Conservation (phyloP, 2,113 vertebrate species). For the Psophia crepitans region DNA sequence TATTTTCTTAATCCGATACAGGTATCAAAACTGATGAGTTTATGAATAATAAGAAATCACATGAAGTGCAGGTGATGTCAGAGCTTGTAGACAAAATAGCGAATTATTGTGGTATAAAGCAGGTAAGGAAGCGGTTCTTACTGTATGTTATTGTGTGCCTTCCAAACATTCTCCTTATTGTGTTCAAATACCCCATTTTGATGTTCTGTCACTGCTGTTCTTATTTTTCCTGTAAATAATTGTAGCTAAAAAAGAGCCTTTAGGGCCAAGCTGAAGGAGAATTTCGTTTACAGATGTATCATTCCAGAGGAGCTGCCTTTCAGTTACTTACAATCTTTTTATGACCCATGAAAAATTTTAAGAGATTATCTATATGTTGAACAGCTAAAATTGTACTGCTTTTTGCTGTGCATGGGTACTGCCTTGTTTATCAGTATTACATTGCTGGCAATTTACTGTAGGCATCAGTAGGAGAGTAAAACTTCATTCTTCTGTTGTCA, state of each 20-base stretch:
- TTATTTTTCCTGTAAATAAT: background rate
- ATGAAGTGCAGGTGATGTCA: constrained; percentile 94
- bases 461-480: background rate
- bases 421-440: background rate
- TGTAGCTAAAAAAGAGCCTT: background rate
- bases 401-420: background rate
- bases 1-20: constrained; percentile 52
- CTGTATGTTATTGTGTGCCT: background rate
- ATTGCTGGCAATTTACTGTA: background rate
- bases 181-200: background rate
- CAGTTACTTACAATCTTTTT: background rate
- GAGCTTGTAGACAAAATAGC: constrained; percentile 81
- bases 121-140: constrained; percentile 74
- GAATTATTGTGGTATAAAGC: constrained; percentile 78
- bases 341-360: background rate
- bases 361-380: background rate
- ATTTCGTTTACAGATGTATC: background rate
- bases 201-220: background rate
- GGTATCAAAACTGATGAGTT: constrained; percentile 83
- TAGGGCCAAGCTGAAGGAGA: background rate
- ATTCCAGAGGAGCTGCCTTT: background rate
- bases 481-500: background rate
- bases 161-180: background rate
- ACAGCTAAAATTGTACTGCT: background rate
- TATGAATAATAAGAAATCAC: constrained; percentile 96